Conservation (phyloP, 1,140 invertebrate species). For the Danaus melanippus region DNA sequence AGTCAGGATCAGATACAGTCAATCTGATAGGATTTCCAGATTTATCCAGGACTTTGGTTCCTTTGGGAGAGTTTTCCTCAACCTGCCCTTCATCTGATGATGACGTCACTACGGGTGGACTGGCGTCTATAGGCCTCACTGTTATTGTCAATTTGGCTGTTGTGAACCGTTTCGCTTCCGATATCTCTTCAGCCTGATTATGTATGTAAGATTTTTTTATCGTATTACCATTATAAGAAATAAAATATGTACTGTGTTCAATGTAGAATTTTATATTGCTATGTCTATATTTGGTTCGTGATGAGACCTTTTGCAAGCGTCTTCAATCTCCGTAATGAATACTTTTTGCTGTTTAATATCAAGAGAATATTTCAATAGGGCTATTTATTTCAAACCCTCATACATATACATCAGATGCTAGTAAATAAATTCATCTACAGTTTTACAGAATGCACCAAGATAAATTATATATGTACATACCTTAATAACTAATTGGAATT, state of each 20-base stretch:
- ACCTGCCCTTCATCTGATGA: conserved; percentile 84
- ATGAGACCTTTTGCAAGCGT: too few species aligned
- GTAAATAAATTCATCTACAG: too few species aligned
- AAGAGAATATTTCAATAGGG: too few species aligned
- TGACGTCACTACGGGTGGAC: conserved; percentile 84
- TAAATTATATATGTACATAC: conserved; percentile 18
- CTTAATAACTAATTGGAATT: conserved; percentile 76
- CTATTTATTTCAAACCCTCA: too few species aligned
- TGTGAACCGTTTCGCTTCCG: conserved; percentile 82
- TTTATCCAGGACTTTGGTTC: conserved; percentile 83
- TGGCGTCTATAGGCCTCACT: conserved; percentile 87
- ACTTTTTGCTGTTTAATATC: too few species aligned
- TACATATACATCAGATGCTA: too few species aligned
- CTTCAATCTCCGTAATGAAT: too few species aligned
- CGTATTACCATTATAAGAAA: neutral
- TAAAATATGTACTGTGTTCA: too few species aligned
- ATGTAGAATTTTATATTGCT: too few species aligned
- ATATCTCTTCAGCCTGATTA: conserved; percentile 82
- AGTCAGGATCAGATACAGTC: conserved; percentile 85
- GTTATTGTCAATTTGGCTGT: conserved; percentile 86
- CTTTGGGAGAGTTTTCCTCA: conserved; percentile 88
- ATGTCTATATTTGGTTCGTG: too few species aligned
- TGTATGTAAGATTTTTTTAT: conserved; percentile 4
- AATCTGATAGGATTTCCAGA: conserved; percentile 79
- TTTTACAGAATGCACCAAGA: too few species aligned